These are phyloP conservation scores for Oreortyx pictus DNA, from an alignment of 2,797 vertebrate species.

Conservation along the genomic window DNA sequence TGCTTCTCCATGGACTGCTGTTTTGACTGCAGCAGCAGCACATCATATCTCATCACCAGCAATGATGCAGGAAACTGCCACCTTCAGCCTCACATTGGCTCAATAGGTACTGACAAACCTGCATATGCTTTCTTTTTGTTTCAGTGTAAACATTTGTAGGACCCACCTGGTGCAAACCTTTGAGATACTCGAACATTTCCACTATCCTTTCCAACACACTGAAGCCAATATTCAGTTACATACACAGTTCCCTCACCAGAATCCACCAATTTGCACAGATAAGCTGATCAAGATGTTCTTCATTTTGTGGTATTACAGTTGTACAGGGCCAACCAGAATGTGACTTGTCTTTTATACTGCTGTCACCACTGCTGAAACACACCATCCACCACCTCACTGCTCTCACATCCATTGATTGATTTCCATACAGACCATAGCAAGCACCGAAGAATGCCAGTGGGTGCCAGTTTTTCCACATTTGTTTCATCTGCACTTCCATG, in stretches of 20 bases:
- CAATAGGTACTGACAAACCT: not conserved
- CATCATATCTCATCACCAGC: not conserved
- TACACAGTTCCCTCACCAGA: not conserved
- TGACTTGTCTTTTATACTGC: not conserved
- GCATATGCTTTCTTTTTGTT: not conserved
- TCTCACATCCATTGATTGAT: too few species aligned
- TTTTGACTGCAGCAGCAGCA: not conserved
- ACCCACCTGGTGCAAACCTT: not conserved
- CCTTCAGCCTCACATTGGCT: not conserved
- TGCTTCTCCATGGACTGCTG: too few species aligned
- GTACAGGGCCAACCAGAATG: not conserved
- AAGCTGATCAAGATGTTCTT: not conserved
- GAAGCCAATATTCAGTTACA: not conserved
- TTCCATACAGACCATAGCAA: not conserved
- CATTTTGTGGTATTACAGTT: not conserved
- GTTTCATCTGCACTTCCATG: not conserved
- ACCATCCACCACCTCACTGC: not conserved
- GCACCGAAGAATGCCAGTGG: not conserved
- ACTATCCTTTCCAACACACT: not conserved
- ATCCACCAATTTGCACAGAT: not conserved
- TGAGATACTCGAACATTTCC: too few species aligned
- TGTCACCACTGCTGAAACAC: not conserved
- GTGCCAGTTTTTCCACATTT: not conserved
- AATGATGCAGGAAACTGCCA: not conserved
- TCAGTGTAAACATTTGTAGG: not conserved